Evolutionary conservation across 2,888 invertebrate genomes (phyloP), one percentile per base, ranked within the genome.

Genomic region (Dendrolimus pini): DNA sequence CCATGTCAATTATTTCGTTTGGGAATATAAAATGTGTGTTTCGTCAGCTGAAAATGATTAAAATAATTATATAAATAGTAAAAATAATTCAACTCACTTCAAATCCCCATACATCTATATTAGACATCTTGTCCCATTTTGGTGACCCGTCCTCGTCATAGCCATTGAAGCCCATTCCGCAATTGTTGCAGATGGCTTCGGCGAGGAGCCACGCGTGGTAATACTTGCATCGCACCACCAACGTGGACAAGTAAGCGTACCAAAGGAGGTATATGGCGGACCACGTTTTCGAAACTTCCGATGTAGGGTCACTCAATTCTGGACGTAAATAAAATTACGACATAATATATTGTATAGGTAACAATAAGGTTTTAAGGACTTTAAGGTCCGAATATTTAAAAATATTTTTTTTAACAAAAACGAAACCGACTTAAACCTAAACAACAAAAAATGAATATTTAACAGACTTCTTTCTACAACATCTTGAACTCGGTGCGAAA

Each of bases 131-230:
- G 83, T 99, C 97, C 99, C 99, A 99, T 72, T 94, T 94, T 1
- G 95, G 91, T 55, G 92, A 88, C 54, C 96, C 97, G 61, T 94
- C 90, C 56, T 92, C 90, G 72, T 95, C 94, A 78, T 94, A 96
- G 0, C 98, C 98, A 68, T 95, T 94, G 81, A 94, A 96, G 0
- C 98, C 98, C 76, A 99, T 93, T 1, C 99, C 99, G 18, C 96
- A 96, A 79, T 97, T 96, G 83, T 99, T 98, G 83, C 97, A 98
- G 67, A 98, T 95, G 1, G 97, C 97, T 83, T 99, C 99, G 7
- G 98, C 97, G 72, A 98, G 92, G 60, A 97, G 92, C 98, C 98
- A 99, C n/a, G 98, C 98, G 81, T 98, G 96, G 89, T 98, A 98
- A 91, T 98, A 99, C 91, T 98, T 98, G 85, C 96, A 95, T 66